Evolutionary conservation across 1,140 invertebrate genomes (phyloP).

Genomic region (Aphis craccivora): DNA sequence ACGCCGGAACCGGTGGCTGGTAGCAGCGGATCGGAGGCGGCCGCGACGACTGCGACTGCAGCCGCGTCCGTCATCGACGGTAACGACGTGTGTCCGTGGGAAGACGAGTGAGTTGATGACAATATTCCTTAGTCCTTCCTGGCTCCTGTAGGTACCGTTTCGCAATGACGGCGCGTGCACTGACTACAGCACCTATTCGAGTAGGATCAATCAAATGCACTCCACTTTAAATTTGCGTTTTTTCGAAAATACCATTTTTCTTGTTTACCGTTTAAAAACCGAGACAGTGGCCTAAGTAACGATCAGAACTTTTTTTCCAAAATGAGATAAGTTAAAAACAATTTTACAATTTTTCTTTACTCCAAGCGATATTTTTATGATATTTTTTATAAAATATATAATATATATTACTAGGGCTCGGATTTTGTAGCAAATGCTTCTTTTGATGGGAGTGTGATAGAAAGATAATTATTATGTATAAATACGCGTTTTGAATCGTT

Average conservation of each 20-base stretch:
- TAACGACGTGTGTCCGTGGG: slow-evolving; percentile 78
- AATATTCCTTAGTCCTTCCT: not conserved
- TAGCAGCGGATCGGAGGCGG: not conserved
- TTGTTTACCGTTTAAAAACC: not conserved
- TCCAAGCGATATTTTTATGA: not conserved
- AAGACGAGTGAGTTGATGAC: slow-evolving; percentile 82
- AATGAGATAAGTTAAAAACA: too few species aligned
- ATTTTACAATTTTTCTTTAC: not conserved
- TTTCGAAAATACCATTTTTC: not conserved
- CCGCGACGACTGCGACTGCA: slow-evolving; percentile 50
- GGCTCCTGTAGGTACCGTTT: not conserved
- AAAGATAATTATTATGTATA: too few species aligned
- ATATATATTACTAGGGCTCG: too few species aligned
- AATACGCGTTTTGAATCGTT: too few species aligned
- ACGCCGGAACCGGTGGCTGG: slow-evolving; percentile 60
- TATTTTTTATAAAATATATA: too few species aligned
- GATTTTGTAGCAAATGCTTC: too few species aligned
- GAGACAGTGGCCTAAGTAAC: not conserved
- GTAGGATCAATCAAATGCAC: not conserved
- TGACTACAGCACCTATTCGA: too few species aligned
- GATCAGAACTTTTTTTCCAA: not conserved
- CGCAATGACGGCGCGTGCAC: not conserved
- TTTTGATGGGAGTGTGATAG: too few species aligned
- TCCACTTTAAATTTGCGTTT: not conserved
- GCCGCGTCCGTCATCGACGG: slow-evolving; percentile 62